These are phyloP conservation scores for Lycorma delicatula DNA, from an alignment of 1,140 invertebrate genomes.

Conservation along the genomic window DNA sequence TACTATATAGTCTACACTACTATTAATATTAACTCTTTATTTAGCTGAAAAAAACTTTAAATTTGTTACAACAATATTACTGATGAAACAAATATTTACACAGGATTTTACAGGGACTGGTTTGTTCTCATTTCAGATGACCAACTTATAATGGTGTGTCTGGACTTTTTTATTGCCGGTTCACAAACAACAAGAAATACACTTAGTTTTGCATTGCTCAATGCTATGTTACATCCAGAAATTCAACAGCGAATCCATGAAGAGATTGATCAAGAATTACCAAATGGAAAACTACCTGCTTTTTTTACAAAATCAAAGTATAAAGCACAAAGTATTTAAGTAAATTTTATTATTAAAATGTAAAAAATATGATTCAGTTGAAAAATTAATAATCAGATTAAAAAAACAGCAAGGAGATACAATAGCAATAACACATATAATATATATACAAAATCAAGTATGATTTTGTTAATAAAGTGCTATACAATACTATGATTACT, in stretches of 20 bases:
- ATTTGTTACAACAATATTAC: too few relatives aligned
- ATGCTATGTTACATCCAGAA: constrained; percentile 53
- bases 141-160: constrained; percentile 55
- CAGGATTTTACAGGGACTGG: background rate
- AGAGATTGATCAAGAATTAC: constrained; percentile 51
- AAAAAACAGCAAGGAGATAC: too few relatives aligned
- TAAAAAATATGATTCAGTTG: background rate
- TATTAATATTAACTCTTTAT: too few relatives aligned
- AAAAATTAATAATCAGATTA: too few relatives aligned
- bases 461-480: too few relatives aligned
- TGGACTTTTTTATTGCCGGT: constrained; percentile 64
- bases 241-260: constrained; percentile 55
- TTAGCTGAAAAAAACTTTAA: too few relatives aligned
- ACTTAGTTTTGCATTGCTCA: constrained; percentile 59
- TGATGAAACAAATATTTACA: background rate
- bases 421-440: too few relatives aligned
- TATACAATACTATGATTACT: too few relatives aligned
- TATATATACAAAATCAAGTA: too few relatives aligned
- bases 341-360: background rate
- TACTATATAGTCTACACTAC: too few relatives aligned
- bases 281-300: constrained; percentile 35
- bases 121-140: constrained; percentile 45
- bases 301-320: background rate
- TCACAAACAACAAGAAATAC: constrained; percentile 61
- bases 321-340: background rate